Base-by-base conservation (phyloP, 2,797 vertebrate genomes). In the Alca torda region DNA sequence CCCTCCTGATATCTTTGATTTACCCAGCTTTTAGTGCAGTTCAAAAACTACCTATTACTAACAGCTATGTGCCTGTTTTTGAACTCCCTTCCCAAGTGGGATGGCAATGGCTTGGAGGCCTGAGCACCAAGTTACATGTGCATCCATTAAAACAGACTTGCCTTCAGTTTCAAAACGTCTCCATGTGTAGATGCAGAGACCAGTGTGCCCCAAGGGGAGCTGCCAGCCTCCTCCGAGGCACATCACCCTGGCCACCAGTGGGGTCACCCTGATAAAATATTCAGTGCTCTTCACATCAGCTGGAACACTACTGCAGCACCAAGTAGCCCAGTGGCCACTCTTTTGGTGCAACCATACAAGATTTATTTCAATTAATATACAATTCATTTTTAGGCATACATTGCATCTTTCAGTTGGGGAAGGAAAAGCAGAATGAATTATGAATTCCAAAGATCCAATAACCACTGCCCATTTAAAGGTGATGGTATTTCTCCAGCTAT, bases 111-210 rank as follows among this genome's bases (percentile, higher is more conserved):
- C 25, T 37, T 6, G 16, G 54, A 89, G 51, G 60, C 26, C 57
- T 5, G 6, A 48, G 76, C 23, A 8, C 30, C 8, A 68, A 41
- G 12, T n/a, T 45, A 31, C 1, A 0, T 0, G 0, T 1, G 30
- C 0, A 1, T 14, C 43, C 51, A 70, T 14, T 45, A 31, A 25
- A 79, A 19, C 13, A 54, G 30, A 59, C 1, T 1, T 9, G 33
- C 6, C 59, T 59, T 26, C 87, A 39, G 70, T 16, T 67, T 25
- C 6, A 0, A 7, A 63, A 30, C 1, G 2, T 10, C 46, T 31
- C 43, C 0, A 33, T 1, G 18, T 3, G 0, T 0, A 51, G 37
- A 77, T 37, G 76, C 10, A 33, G 70, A 15, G 41, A 65, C 30
- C 13, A 7, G 9, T 1, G 13, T n/a, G 35, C 16, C 39, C n/a